These are phyloP conservation scores for Ascidia mentula DNA, from an alignment of 23 tunicate genomes.

Conservation along the genomic window DNA sequence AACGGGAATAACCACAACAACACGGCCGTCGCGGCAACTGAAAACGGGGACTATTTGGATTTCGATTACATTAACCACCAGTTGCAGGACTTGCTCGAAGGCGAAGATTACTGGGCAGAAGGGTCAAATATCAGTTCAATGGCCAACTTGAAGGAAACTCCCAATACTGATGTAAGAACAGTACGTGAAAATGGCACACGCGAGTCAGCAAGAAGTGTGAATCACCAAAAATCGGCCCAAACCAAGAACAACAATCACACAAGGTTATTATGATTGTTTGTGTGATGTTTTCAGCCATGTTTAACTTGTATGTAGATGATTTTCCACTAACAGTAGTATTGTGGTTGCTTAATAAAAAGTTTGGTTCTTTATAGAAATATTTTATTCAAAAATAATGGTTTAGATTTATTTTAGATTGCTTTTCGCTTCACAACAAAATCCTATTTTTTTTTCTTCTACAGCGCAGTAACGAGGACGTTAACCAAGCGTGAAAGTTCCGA, in stretches of 20 bases:
- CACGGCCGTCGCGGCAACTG: neutral
- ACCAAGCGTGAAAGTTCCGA: constrained; percentile 32
- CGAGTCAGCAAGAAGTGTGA: neutral
- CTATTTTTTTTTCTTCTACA: neutral
- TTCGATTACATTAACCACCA: constrained; percentile 16
- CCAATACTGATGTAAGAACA: too few species aligned
- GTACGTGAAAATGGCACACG: too few species aligned
- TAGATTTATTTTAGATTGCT: too few species aligned
- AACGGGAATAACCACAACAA: constrained; percentile 34
- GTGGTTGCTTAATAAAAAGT: too few species aligned
- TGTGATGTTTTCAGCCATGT: too few species aligned
- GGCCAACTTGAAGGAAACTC: constrained; percentile 10
- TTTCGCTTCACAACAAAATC: too few species aligned
- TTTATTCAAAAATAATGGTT: too few species aligned
- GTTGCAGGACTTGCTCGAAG: constrained; percentile 35
- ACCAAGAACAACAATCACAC: too few species aligned
- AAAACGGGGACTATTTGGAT: neutral
- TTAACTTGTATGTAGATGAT: too few species aligned
- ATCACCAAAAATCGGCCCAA: neutral
- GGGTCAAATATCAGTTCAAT: constrained; percentile 36
- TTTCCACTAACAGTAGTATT: too few species aligned
- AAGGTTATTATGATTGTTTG: too few species aligned
- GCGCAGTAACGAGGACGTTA: neutral
- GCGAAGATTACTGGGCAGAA: constrained; percentile 42
- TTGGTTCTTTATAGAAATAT: too few species aligned